Conservation (phyloP, 2,888 invertebrate species). For the Ceriagrion tenellum region DNA sequence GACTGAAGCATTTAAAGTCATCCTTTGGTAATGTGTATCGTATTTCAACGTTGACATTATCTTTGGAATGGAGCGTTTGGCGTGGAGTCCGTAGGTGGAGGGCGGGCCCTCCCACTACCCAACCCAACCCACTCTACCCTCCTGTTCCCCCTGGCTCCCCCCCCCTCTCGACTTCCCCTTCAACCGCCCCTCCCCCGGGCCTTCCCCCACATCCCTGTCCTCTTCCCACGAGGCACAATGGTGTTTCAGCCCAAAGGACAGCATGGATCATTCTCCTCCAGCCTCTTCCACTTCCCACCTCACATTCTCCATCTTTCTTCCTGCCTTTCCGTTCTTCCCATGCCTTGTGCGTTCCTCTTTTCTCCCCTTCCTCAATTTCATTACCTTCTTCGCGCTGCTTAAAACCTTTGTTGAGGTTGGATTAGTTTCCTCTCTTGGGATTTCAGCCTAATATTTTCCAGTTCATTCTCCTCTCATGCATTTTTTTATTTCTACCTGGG, state of each 20-base stretch:
- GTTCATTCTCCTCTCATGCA: too few relatives aligned
- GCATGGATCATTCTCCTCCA: constrained; percentile 10
- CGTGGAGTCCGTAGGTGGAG: constrained; percentile 25
- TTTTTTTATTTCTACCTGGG: too few relatives aligned
- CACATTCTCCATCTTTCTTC: neutral
- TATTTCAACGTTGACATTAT: constrained; percentile 63
- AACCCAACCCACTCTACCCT: too few relatives aligned
- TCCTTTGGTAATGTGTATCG: constrained; percentile 64
- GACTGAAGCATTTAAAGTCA: constrained; percentile 60
- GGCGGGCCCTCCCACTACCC: neutral
- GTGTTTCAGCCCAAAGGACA: constrained; percentile 2
- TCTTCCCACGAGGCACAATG: neutral
- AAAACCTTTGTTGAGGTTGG: too few relatives aligned
- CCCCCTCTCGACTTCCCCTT: too few relatives aligned
- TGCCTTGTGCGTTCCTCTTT: neutral
- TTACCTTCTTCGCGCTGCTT: too few relatives aligned
- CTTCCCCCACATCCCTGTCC: neutral
- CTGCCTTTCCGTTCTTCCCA: neutral
- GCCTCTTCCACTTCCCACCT: neutral
- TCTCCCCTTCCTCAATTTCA: neutral
- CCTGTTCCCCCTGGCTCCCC: too few relatives aligned
- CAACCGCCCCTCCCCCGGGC: neutral
- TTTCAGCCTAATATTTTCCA: too few relatives aligned
- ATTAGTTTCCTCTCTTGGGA: too few relatives aligned
- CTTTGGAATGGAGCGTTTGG: constrained; percentile 64